Base-by-base conservation (phyloP, 2,888 invertebrate species). In the Agrypnus murinus region DNA sequence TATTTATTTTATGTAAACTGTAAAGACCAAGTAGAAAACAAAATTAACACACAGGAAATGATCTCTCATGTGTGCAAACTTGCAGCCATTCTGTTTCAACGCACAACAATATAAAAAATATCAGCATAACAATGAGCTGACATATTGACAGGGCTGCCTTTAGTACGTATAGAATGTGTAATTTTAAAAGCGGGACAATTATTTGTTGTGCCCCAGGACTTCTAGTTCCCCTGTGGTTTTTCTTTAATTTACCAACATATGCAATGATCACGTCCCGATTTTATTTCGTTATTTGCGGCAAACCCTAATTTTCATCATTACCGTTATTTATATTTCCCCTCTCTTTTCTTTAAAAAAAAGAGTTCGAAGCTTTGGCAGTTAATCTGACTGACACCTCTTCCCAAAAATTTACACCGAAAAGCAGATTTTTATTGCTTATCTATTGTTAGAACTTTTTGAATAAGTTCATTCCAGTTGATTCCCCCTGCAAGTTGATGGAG, bases 171-270 rank as follows among this genome's bases (percentile, higher is more conserved):
- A 36, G 73, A 64, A 64, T 73, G 57, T 69, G 64, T 62, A 66
- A 69, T 74, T 75, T 74, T 69, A 75, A 74, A 66, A 65, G 74
- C 73, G 66, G 74, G 72, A 76, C 77, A 77, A 77, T 77, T 75
- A 74, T 75, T 74, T 74, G 73, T 73, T 73, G 74, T 77, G 72
- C 76, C 72, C 73, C 75, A 69, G 75, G 75, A 76, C 70, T 72
- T 71, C 36, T 10, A 25, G 75, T 76, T 77, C 77, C 78, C 78
- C 78, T 77, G 75, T 64, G 75, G 78, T 74, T 78, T 25, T 78
- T 77, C 76, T 72, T 77, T 74, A 76, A 76, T 77, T 76, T 77
- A 68, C 65, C 58, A 77, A 73, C 78, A 78, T 78, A 78, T 78
- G 78, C 75, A 75, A 75, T 76, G 73, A 78, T 78, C 77, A 76